phyloP scores from a whole-genome alignment of 2,888 invertebrate genomes.

The Athrips mouffetella region DNA sequence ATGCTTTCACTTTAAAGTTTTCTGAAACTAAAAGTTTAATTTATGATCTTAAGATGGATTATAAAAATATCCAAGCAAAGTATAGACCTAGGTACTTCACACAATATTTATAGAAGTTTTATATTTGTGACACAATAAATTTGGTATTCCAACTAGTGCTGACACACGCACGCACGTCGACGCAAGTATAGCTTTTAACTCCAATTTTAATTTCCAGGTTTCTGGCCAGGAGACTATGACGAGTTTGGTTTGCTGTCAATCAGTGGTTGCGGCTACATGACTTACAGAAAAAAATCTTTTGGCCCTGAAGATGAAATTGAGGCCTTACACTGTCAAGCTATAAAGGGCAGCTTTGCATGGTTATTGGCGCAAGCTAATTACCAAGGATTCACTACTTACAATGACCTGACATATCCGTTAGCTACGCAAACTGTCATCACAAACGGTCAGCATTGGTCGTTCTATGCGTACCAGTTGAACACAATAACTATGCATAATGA shows the following conservation, averaged over 20 bases:
- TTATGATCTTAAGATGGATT: too few species aligned
- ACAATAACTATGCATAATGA: conserved; percentile 84
- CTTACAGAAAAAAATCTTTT: conserved; percentile 59
- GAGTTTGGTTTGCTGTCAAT: conserved; percentile 89
- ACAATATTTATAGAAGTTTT: too few species aligned
- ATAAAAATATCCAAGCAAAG: too few species aligned
- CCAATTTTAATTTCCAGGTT: conserved; percentile 73
- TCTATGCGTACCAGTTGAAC: conserved; percentile 95
- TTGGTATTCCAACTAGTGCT: too few species aligned
- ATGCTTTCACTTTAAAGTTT: too few species aligned
- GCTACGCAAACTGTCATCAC: conserved; percentile 92
- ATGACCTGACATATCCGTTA: conserved; percentile 94
- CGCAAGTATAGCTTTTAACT: background rate
- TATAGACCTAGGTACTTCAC: too few species aligned
- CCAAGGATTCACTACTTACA: conserved; percentile 93
- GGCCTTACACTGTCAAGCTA: conserved; percentile 84
- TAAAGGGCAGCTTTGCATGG: conserved; percentile 90
- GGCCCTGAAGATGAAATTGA: conserved; percentile 79
- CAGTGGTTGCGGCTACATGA: conserved; percentile 81
- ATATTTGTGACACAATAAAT: too few species aligned
- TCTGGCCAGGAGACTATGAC: conserved; percentile 88
- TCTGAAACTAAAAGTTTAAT: too few species aligned
- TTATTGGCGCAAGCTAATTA: conserved; percentile 87
- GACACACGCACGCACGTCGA: background rate
- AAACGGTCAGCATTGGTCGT: conserved; percentile 91